Evolutionary conservation across 2,797 vertebrate genomes (phyloP).

Genomic region (Coranthus polyacanthus): DNA sequence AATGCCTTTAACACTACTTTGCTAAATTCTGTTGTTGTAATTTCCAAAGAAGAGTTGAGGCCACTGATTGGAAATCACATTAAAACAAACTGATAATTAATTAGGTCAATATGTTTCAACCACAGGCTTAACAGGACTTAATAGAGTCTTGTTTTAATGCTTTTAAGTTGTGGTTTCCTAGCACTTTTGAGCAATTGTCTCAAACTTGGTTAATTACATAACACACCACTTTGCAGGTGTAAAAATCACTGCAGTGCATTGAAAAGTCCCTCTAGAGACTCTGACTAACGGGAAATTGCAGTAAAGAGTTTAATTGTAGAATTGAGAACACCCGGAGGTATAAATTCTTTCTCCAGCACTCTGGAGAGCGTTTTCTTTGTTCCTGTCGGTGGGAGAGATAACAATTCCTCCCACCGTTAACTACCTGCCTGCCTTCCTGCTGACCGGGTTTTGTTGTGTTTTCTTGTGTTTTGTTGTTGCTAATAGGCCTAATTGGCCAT

Average conservation of each 20-base stretch:
- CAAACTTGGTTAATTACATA: constrained; percentile 73
- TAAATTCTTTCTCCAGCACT: constrained; percentile 76
- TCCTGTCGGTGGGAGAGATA: constrained; percentile 77
- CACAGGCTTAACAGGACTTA: constrained; percentile 3
- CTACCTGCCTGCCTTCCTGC: constrained; percentile 78
- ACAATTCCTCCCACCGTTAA: constrained; percentile 85
- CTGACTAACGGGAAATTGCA: constrained; percentile 74
- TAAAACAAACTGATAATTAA: constrained; percentile 16
- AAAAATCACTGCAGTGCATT: constrained; percentile 58
- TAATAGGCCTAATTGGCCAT: constrained; percentile 87
- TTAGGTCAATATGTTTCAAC: constrained; percentile 10
- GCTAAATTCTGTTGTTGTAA: not conserved
- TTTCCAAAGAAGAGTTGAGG: not conserved
- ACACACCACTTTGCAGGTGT: constrained; percentile 69
- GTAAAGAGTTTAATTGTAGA: constrained; percentile 82
- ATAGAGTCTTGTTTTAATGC: constrained; percentile 20
- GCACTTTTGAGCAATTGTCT: constrained; percentile 53
- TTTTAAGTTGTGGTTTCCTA: constrained; percentile 26
- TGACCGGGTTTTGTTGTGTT: constrained; percentile 79
- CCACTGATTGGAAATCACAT: constrained; percentile 8
- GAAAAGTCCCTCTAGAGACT: constrained; percentile 69
- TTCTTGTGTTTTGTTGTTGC: constrained; percentile 86
- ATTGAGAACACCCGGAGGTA: constrained; percentile 80
- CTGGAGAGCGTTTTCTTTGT: constrained; percentile 83
- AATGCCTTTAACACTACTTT: no score